Base-by-base conservation (phyloP, 2,113 vertebrate genomes). In the Notarius quadriscutis region DNA sequence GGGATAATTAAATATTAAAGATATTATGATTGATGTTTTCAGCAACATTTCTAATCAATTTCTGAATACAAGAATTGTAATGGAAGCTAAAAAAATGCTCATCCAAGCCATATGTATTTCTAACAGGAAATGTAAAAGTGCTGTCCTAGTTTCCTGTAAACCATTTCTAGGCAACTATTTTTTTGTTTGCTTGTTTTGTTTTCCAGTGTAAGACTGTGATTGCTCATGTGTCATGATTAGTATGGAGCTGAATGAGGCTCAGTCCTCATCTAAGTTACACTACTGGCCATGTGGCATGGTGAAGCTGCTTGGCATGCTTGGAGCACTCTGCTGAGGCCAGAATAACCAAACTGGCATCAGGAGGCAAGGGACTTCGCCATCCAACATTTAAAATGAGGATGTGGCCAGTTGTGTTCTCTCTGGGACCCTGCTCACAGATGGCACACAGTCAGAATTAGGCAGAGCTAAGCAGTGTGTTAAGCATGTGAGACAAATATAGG, bases 1-100 rank as follows among this genome's bases (percentile, higher is more conserved):
- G 88, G 57, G 78, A 89, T 92, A 15, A 93, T 94, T 87, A 93
- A 93, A 92, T 91, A 93, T 92, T 93, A 89, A 94, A 92, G 88
- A 87, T 86, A 83, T 77, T 89, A 91, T 91, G 89, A 93, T 90
- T 93, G 88, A 91, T 82, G 57, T 34, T 63, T 79, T 81, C 83
- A 87, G 81, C 85, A 85, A 84, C 75, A 92, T 67, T 88, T 89
- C 92, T 93, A 93, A 94, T 94, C 92, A 92, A 84, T 91, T 91
- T 77, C 86, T 65, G 81, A 86, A 87, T 85, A 79, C 69, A 81
- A 87, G 87, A 92, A 92, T 91, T 84, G 89, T 84, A 83, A 77
- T 90, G 90, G 93, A 93, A 91, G 90, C 93, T 91, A 91, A 91
- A 91, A 91, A 89, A 87, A 84, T 90, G 88, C 81, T 90, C 90